Evolutionary conservation across 2,888 invertebrate genomes (phyloP).

Genomic region (Oscheius sp.): DNA sequence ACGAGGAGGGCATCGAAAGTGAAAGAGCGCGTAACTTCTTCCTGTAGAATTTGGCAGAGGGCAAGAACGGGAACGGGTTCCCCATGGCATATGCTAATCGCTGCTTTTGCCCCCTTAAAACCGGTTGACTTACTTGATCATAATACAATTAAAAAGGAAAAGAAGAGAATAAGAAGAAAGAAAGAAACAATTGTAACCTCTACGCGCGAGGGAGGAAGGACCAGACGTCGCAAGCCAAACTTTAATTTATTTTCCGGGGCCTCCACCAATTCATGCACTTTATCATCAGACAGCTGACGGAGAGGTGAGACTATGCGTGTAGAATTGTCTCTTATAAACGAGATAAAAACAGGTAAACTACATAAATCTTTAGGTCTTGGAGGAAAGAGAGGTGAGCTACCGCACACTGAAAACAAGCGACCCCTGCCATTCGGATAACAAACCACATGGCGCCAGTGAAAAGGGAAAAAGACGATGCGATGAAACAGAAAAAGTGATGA

Average conservation of each 20-base stretch:
- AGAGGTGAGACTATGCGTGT: neutral
- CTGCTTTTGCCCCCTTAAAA: slow-evolving; percentile 20
- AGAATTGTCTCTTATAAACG: slow-evolving; percentile 5
- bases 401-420: slow-evolving; percentile 33
- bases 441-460: slow-evolving; percentile 23
- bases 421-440: slow-evolving; percentile 27
- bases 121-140: slow-evolving; percentile 4
- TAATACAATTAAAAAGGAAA: slow-evolving; percentile 10
- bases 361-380: neutral
- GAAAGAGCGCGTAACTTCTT: neutral
- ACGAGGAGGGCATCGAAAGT: slow-evolving; percentile 11
- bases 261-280: slow-evolving; percentile 27
- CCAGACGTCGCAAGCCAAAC: slow-evolving; percentile 11
- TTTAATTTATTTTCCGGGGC: slow-evolving; percentile 25
- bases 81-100: slow-evolving; percentile 31
- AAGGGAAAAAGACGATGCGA: slow-evolving; percentile 27
- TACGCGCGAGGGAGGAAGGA: slow-evolving; percentile 6
- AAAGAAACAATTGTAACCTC: neutral
- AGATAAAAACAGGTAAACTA: neutral
- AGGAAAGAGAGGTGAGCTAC: slow-evolving; percentile 6
- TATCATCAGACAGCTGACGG: slow-evolving; percentile 33
- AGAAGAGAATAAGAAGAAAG: neutral
- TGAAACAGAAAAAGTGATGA: slow-evolving; percentile 24
- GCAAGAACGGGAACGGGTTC: slow-evolving; percentile 20
- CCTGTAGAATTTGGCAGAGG: slow-evolving; percentile 24